These are phyloP conservation scores for Lates japonicus DNA, from an alignment of 2,797 vertebrate genomes.

Conservation along the genomic window DNA sequence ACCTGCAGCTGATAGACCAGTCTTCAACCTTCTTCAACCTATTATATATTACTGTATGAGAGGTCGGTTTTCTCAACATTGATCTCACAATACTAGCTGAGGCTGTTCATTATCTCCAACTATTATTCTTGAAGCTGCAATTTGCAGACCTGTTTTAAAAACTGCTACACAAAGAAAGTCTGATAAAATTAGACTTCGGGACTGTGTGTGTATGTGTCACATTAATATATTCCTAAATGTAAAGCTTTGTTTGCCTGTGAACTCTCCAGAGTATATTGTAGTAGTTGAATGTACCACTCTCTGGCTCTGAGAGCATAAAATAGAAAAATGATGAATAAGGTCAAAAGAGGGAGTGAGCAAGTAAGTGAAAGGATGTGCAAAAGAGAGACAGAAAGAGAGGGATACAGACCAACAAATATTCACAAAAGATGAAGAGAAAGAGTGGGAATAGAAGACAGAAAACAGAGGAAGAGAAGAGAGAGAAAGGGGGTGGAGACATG, in stretches of 20 bases:
- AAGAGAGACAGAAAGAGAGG: conserved; percentile 28
- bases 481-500: conserved; percentile 8
- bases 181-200: not conserved
- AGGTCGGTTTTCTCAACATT: not conserved
- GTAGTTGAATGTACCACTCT: conserved; percentile 10
- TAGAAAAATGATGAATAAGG: conserved; percentile 51
- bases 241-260: conserved; percentile 27
- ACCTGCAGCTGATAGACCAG: not conserved
- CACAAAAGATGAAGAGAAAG: conserved; percentile 48
- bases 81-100: not conserved
- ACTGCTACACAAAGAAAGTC: not conserved
- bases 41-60: not conserved
- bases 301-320: conserved; percentile 26
- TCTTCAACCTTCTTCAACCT: not conserved
- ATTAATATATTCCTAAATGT: conserved; percentile 14
- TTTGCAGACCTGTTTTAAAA: conserved; percentile 1
- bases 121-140: not conserved
- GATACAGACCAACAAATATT: conserved; percentile 33
- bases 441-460: conserved; percentile 32
- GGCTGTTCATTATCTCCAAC: not conserved
- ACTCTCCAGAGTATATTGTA: conserved; percentile 11
- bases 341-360: conserved; percentile 26
- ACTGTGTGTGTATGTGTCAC: not conserved
- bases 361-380: conserved; percentile 27
- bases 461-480: not conserved